Conservation (phyloP, 2,888 invertebrate species). For the Clitarchus hookeri region DNA sequence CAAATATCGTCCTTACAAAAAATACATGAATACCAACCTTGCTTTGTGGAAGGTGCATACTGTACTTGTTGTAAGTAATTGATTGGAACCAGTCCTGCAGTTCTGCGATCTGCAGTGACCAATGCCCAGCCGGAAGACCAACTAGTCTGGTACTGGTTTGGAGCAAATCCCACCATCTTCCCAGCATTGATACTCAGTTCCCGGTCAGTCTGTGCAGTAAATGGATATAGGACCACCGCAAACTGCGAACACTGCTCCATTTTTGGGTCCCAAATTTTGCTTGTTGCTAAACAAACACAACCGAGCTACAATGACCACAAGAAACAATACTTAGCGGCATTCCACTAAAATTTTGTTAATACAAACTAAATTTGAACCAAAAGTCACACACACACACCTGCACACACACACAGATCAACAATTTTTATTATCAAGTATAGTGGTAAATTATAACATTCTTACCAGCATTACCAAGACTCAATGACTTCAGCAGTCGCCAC, state of each 20-base stretch:
- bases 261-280: background rate
- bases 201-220: background rate
- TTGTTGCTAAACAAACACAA: background rate
- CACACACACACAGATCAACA: too few relatives aligned
- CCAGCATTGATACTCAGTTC: background rate
- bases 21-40: background rate
- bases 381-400: too few relatives aligned
- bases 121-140: background rate
- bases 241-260: background rate
- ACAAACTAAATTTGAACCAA: too few relatives aligned
- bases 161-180: background rate
- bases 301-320: background rate
- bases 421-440: too few relatives aligned
- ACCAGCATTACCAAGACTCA: background rate
- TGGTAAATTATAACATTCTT: background rate
- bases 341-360: too few relatives aligned
- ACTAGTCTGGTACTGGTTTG: background rate
- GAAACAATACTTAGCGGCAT: too few relatives aligned
- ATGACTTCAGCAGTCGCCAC: background rate
- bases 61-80: background rate
- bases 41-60: background rate
- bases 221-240: background rate
- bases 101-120: background rate
- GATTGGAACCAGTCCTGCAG: background rate
- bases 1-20: too few relatives aligned